Conservation (phyloP, 2,888 invertebrate genomes). For the Nemoura dubitans region DNA sequence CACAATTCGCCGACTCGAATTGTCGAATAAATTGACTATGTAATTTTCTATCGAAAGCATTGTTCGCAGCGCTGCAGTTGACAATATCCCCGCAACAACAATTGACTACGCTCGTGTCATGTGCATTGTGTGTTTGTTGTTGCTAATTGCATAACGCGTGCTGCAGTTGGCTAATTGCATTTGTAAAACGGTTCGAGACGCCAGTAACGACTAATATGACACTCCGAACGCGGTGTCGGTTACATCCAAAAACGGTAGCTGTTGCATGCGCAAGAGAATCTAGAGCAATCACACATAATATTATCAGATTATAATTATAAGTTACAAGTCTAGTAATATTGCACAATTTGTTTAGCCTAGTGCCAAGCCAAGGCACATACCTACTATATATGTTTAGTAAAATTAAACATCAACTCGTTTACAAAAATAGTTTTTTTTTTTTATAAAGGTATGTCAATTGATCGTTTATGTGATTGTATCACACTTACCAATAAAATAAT, state of each 20-base stretch:
- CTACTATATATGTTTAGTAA: no score
- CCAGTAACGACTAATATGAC: background rate
- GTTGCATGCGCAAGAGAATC: background rate
- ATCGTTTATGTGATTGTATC: no score
- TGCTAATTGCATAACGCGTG: background rate
- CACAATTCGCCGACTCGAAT: background rate
- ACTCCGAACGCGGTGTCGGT: background rate
- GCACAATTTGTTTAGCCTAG: background rate
- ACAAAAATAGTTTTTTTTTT: no score
- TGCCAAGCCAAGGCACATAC: background rate
- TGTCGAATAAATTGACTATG: background rate
- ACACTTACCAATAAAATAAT: no score
- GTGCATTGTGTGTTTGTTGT: background rate
- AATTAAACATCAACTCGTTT: no score
- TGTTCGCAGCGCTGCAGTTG: background rate
- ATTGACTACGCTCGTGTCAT: background rate
- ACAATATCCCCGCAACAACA: background rate
- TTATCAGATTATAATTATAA: background rate
- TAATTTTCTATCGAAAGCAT: background rate
- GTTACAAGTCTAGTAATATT: background rate
- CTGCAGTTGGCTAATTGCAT: background rate
- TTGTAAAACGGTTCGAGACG: background rate
- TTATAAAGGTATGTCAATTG: no score
- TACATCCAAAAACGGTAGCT: background rate
- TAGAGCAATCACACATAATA: constrained; percentile 12